Base-by-base conservation (phyloP, 2,888 invertebrate genomes). In the Diaphora mendica region DNA sequence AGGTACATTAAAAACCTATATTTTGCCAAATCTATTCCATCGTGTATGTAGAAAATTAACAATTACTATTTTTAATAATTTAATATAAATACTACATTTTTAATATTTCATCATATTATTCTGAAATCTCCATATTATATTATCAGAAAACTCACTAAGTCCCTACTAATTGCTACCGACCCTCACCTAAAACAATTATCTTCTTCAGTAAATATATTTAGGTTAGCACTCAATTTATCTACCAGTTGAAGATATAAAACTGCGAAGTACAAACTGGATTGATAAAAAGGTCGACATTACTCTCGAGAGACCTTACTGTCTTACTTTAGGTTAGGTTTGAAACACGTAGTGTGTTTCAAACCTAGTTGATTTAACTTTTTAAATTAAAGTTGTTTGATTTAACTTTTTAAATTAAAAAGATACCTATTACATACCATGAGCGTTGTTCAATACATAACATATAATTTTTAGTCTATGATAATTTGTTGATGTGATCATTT, bases 251-350 rank as follows among this genome's bases (percentile, higher is more conserved):
- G 59, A 67, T 67, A 72, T 42, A 71, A 72, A 59, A 72, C 51
- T 20, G 15, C 33, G 67, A 59, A 42, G 62, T 17, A 39, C 67
- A 59, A 67, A 67, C 67, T 44, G 67, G 59, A 67, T 72, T 59
- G 67, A 72, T 72, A 68, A 67, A 72, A 72, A 72, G 72, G 72
- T 72, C 67, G 59, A 72, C 62, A 62, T 30, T 17, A 35, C 72
- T 62, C 44, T 39, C 59, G 5, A 33, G 67, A 68, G 59, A 67
- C 30, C 26, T 42, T 62, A n/a, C n/a, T 62, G 48, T 62, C 59
- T 67, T 59, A 42, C 44, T 44, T 67, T 62, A 48, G 13, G 48
- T 66, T 59, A 55, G 33, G 59, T 23, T 33, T 44, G 1, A 30
- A 4, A 26, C 33, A 67, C 71, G 67, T 42, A 26, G 3, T 51